phyloP scores from a whole-genome alignment of 2,888 invertebrate species.

The Caenorhabditis auriculariae region DNA sequence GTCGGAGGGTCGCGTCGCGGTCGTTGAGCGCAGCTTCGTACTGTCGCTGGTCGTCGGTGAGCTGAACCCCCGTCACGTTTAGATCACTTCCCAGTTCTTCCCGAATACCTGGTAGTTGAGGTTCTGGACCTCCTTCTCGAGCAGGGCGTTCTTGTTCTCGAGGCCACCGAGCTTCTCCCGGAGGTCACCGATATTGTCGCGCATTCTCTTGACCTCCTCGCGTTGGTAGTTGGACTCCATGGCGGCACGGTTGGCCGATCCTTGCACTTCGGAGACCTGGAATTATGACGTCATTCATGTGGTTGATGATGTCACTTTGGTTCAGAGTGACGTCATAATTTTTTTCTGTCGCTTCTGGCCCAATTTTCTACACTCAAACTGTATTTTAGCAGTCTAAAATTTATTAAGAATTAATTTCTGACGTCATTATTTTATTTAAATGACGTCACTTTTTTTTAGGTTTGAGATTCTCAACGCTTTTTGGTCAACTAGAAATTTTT shows the following conservation, averaged over 20 bases:
- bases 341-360: not conserved
- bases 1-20: conserved; percentile 63
- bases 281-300: not conserved
- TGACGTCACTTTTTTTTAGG: too few species aligned
- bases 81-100: not conserved
- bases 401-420: too few species aligned
- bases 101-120: conserved; percentile 55
- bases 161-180: conserved; percentile 45
- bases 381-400: too few species aligned
- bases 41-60: conserved; percentile 67
- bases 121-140: conserved; percentile 59
- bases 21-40: conserved; percentile 64
- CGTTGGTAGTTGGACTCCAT: conserved; percentile 67
- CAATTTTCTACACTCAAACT: not conserved
- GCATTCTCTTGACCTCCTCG: conserved; percentile 62
- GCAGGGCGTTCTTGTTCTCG: conserved; percentile 49
- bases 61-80: conserved; percentile 47
- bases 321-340: too few species aligned
- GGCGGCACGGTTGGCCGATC: conserved; percentile 64
- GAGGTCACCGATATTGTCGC: conserved; percentile 41
- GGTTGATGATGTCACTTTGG: too few species aligned
- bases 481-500: too few species aligned
- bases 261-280: conserved; percentile 62
- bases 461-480: too few species aligned
- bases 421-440: too few species aligned